A percentile compares a stretch with the other conserved stretches of the same genome.
Evolutionary conservation across 2,888 invertebrate species (phyloP).

Genomic region (Spialia ferax): DNA sequence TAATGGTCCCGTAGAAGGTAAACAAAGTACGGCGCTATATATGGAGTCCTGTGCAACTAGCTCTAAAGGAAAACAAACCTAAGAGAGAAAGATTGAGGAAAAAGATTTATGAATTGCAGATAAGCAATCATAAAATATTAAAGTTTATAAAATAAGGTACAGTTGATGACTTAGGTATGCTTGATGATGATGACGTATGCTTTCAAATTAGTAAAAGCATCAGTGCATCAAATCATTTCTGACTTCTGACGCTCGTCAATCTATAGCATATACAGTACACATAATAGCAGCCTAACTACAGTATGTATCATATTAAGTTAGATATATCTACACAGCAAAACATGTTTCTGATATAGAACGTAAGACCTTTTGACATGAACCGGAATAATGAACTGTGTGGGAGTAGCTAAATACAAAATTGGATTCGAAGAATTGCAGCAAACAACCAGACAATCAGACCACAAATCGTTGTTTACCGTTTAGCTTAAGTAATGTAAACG

Average conservation of each 20-base stretch:
- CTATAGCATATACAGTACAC: too few species aligned
- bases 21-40: conserved; percentile 2
- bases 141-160: neutral
- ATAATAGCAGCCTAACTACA: neutral
- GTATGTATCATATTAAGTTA: neutral
- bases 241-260: neutral
- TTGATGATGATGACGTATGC: neutral
- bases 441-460: conserved; percentile 63
- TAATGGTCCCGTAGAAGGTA: conserved; percentile 5
- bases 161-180: neutral
- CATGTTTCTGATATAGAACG: conserved; percentile 48
- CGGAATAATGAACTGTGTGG: conserved; percentile 71
- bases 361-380: conserved; percentile 64
- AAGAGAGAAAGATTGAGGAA: conserved; percentile 71
- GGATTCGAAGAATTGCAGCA: conserved; percentile 72
- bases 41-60: conserved; percentile 18
- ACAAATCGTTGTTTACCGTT: conserved; percentile 44
- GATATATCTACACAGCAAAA: conserved; percentile 43
- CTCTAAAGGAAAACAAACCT: conserved; percentile 47
- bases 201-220: neutral
- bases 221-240: too few species aligned
- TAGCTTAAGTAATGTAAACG: conserved; percentile 27
- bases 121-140: conserved; percentile 2
- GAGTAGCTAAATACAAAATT: conserved; percentile 77
- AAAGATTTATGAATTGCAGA: conserved; percentile 43